Evolutionary conservation across 1,140 invertebrate species (phyloP), one percentile per base, ranked within the genome.

Genomic region (Steinernema feltiae): DNA sequence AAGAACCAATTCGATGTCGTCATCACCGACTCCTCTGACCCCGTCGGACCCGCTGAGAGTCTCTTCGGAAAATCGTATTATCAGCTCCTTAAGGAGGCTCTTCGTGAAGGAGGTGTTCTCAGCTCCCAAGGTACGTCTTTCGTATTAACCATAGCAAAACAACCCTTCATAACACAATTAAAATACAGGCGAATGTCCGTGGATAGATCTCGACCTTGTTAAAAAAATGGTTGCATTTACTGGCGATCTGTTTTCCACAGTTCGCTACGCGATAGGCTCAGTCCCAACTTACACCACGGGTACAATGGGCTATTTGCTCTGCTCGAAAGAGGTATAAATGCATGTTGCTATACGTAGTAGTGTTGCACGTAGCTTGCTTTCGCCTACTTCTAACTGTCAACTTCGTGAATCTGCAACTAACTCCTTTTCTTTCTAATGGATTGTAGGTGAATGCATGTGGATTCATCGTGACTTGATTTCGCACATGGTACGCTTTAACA

Each of bases 1-100:
- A 88, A 89, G 69, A 89, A 91, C 32, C 91, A 93, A 88, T 99
- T 95, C 88, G 96, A 98, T 88, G 92, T 99, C 30, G 96, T 99
- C 72, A 97, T 99, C 35, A 99, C 97, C 0, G 97, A 99, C 86
- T 97, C 94, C 63, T 96, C 94, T 32, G 96, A 98, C 89, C 96
- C 95, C 18, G 90, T 97, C 46, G 96, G 91, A 69, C 91, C 91
- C 63, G 91, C 91, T 21, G 89, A 88, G 35, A 88, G 87, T 41
- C 86, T 92, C 24, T 91, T 91, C 85, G 87, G 94, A 85, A 91
- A 93, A 83, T 90, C 91, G 53, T 99, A 98, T 81, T 99, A 96
- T 87, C 88, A 91, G 75, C 86, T 96, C 15, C 91, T 98, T 89
- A 92, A 91, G 79, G 89, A 90, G 70, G 93, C 94, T 0, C 87